phyloP scores from a whole-genome alignment of 2,113 vertebrate genomes.

The Lepus europaeus region DNA sequence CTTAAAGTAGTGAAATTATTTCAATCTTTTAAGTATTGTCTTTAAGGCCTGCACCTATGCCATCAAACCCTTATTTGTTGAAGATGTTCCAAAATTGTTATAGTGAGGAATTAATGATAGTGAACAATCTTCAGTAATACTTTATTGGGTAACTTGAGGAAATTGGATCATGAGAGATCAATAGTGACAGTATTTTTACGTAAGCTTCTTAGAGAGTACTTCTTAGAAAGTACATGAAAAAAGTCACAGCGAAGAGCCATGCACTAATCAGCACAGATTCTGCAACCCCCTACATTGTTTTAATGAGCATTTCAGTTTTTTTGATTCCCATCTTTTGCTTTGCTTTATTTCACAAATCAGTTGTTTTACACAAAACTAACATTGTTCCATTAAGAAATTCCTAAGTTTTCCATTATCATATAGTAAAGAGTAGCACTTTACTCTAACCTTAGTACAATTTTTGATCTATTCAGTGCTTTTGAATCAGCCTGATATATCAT shows the following conservation, averaged over 20 bases:
- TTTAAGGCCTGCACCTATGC: slow-evolving; percentile 9
- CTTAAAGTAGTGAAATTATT: not conserved
- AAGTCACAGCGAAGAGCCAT: not conserved
- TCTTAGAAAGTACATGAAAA: slow-evolving; percentile 38
- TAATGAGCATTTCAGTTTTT: not conserved
- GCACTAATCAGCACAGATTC: not conserved
- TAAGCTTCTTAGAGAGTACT: not conserved
- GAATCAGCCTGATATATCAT: not conserved
- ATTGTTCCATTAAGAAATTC: slow-evolving; percentile 5
- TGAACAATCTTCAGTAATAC: not conserved
- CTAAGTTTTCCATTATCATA: not conserved
- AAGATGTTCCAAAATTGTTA: slow-evolving; percentile 43
- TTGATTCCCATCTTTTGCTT: not conserved
- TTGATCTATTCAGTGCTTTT: slow-evolving; percentile 33
- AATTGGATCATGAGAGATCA: not conserved
- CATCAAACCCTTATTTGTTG: not conserved
- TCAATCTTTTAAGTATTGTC: slow-evolving; percentile 9
- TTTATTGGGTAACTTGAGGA: slow-evolving; percentile 58
- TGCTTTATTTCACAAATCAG: slow-evolving; percentile 55
- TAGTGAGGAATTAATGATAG: not conserved
- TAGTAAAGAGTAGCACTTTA: slow-evolving; percentile 21
- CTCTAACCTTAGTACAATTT: not conserved
- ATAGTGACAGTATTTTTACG: slow-evolving; percentile 62
- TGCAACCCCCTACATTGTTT: not conserved
- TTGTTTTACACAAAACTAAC: not conserved